Conservation (phyloP, 1,140 invertebrate genomes). For the Drosophila sechellia region DNA sequence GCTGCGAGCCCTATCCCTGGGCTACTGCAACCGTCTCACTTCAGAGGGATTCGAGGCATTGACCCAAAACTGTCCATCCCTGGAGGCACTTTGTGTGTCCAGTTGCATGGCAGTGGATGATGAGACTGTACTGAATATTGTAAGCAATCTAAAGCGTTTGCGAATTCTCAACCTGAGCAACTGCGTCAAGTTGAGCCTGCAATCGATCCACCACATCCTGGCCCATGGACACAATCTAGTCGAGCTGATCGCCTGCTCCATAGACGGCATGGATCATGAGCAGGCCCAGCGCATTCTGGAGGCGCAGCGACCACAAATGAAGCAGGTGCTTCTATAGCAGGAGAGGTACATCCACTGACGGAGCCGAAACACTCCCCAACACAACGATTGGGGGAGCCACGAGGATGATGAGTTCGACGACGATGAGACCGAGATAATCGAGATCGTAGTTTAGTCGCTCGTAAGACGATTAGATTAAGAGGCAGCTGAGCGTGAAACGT, state of each 20-base stretch:
- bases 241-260: constrained; percentile 64
- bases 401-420: constrained; percentile 41
- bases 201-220: constrained; percentile 56
- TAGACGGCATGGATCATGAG: constrained; percentile 59
- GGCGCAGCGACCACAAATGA: constrained; percentile 48
- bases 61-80: constrained; percentile 49
- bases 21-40: constrained; percentile 63
- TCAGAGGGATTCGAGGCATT: constrained; percentile 53
- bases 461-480: constrained; percentile 24
- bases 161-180: constrained; percentile 66
- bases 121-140: constrained; percentile 45
- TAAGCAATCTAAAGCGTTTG: constrained; percentile 52
- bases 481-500: constrained; percentile 34
- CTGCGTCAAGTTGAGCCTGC: constrained; percentile 50
- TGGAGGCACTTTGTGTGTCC: constrained; percentile 57
- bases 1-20: constrained; percentile 46
- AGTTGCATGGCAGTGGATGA: constrained; percentile 64
- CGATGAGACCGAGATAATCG: constrained; percentile 49
- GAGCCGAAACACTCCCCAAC: constrained; percentile 36
- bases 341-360: constrained; percentile 74
- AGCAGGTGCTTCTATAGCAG: constrained; percentile 71
- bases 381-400: constrained; percentile 36
- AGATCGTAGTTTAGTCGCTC: constrained; percentile 44
- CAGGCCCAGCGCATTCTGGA: constrained; percentile 48
- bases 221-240: constrained; percentile 44